Conservation (phyloP, 1,140 invertebrate species). For the Heliothis virescens region DNA sequence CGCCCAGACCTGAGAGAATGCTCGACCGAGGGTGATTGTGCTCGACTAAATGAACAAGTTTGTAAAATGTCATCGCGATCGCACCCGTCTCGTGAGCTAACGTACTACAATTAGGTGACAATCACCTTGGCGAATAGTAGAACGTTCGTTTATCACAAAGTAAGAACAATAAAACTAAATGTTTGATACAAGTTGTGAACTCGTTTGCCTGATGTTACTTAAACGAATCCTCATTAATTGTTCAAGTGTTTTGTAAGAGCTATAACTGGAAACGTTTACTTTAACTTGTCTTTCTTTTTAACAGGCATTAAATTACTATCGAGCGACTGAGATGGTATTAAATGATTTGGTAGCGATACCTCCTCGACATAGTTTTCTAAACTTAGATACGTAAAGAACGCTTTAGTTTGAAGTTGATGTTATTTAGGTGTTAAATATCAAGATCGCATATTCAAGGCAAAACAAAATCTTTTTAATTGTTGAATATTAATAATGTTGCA, state of each 20-base stretch:
- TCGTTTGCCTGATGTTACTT: neutral
- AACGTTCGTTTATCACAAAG: conserved; percentile 7
- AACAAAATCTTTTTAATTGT: no score
- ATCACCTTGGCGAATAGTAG: conserved; percentile 14
- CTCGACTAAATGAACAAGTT: conserved; percentile 14
- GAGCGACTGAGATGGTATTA: neutral
- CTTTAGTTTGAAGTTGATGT: no score
- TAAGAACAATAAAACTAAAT: neutral
- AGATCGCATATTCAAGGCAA: no score
- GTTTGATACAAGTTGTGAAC: neutral
- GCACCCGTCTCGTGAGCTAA: neutral
- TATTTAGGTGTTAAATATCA: no score
- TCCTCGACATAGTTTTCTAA: no score
- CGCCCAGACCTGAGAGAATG: conserved; percentile 26
- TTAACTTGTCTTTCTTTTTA: neutral
- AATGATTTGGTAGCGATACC: neutral
- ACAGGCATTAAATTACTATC: conserved; percentile 9
- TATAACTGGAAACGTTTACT: neutral
- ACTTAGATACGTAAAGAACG: no score
- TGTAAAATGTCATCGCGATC: conserved; percentile 21
- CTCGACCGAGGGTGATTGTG: conserved; percentile 1
- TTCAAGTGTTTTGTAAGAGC: neutral
- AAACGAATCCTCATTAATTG: neutral
- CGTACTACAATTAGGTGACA: conserved; percentile 23
- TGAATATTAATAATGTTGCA: no score